phyloP scores from a whole-genome alignment of 2,888 invertebrate genomes.

The Mechanitis mazaeus region DNA sequence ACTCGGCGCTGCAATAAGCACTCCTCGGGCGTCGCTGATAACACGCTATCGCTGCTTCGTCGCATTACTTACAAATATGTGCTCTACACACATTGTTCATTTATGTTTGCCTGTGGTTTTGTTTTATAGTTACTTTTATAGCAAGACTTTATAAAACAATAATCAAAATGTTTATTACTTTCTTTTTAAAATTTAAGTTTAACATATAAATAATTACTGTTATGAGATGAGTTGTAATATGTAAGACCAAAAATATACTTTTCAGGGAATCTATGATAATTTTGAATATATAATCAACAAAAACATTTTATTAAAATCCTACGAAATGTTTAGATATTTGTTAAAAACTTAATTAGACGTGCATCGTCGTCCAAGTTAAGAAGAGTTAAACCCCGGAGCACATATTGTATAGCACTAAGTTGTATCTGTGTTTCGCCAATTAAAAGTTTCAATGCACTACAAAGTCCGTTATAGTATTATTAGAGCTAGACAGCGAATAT shows the following conservation, averaged over 20 bases:
- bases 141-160: too few species aligned
- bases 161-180: too few species aligned
- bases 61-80: conserved; percentile 9
- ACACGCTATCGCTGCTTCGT: conserved; percentile 9
- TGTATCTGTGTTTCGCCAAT: conserved; percentile 26
- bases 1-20: conserved; percentile 15
- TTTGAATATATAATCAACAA: background rate
- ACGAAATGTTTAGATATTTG: background rate
- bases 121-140: background rate
- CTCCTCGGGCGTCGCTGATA: conserved; percentile 12
- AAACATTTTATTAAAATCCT: background rate
- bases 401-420: conserved; percentile 20
- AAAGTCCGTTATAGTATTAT: conserved; percentile 30
- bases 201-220: too few species aligned
- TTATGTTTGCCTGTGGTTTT: background rate
- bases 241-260: too few species aligned
- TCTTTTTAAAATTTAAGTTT: too few species aligned
- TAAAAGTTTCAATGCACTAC: conserved; percentile 27
- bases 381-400: conserved; percentile 18
- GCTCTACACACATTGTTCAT: conserved; percentile 3
- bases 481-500: conserved; percentile 18
- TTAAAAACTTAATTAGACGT: conserved; percentile 15
- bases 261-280: too few species aligned
- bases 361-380: conserved; percentile 13
- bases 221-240: too few species aligned